Conservation (phyloP, 1,140 invertebrate genomes). For the Orussus abietinus region DNA sequence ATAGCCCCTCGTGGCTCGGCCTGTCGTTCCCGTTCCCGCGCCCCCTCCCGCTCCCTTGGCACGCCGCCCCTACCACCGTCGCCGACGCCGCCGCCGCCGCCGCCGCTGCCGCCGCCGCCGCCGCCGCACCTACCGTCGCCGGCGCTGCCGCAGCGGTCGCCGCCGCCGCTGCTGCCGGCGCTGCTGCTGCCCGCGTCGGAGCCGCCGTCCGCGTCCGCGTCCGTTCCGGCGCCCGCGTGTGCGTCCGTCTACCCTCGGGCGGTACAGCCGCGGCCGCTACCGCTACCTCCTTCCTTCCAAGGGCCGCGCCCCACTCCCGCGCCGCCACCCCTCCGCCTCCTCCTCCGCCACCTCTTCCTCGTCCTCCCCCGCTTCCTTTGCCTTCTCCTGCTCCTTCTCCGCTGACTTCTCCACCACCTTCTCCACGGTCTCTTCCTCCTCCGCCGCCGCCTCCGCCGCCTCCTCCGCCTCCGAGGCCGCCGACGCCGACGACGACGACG, state of each 20-base stretch:
- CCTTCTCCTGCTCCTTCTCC: neutral
- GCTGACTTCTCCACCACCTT: conserved; percentile 12
- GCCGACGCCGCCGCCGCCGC: conserved; percentile 7
- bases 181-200: conserved; percentile 15
- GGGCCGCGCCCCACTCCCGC: too few relatives aligned
- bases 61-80: conserved; percentile 4
- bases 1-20: conserved; percentile 50
- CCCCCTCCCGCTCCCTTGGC: conserved; percentile 8
- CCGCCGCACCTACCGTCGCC: conserved; percentile 16
- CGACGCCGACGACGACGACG: conserved; percentile 27
- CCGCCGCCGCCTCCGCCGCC: conserved; percentile 12
- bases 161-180: conserved; percentile 7
- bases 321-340: conserved; percentile 11
- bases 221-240: too few relatives aligned
- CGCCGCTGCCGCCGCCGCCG: conserved; percentile 7
- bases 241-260: too few relatives aligned
- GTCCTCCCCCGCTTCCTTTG: conserved; percentile 13
- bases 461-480: conserved; percentile 16
- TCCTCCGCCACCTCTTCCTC: conserved; percentile 17
- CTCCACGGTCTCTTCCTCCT: conserved; percentile 13
- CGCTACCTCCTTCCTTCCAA: conserved; percentile 23
- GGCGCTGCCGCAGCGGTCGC: conserved; percentile 9
- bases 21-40: too few relatives aligned
- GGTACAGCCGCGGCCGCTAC: conserved; percentile 12
- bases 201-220: too few relatives aligned